Conservation (phyloP, 2,888 invertebrate species). For the Cephus pulcher region DNA sequence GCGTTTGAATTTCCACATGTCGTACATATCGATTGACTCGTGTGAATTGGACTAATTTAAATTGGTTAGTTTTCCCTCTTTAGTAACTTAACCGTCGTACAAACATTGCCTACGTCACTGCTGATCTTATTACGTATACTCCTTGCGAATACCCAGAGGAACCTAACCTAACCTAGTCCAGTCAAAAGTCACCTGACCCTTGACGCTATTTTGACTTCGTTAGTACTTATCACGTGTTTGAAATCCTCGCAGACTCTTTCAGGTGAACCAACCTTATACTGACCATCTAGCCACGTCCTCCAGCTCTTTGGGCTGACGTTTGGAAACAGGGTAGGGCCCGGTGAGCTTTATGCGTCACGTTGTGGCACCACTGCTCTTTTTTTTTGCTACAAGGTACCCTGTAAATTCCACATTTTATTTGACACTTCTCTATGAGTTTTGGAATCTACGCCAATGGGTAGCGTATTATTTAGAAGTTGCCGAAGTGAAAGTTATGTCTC, state of each 20-base stretch:
- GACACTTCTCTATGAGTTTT: neutral
- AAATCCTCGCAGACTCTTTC: neutral
- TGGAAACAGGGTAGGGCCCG: neutral
- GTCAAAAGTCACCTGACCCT: neutral
- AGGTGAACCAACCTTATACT: neutral
- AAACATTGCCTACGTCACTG: neutral
- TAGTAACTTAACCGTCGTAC: neutral
- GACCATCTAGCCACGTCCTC: neutral
- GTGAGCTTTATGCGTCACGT: neutral
- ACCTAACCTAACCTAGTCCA: neutral
- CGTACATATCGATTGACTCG: neutral
- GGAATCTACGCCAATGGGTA: neutral
- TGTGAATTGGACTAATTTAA: neutral
- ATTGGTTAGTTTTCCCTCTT: neutral
- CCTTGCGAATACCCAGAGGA: neutral
- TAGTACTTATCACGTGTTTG: neutral
- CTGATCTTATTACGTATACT: neutral
- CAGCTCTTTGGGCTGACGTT: neutral
- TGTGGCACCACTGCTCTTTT: neutral
- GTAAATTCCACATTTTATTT: neutral
- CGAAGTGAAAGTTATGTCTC: neutral
- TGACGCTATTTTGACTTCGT: neutral
- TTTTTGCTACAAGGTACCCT: neutral
- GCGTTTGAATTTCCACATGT: neutral
- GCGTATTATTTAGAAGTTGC: neutral